Conservation (phyloP, 1,140 invertebrate genomes). For the Acromyrmex charruanus region DNA sequence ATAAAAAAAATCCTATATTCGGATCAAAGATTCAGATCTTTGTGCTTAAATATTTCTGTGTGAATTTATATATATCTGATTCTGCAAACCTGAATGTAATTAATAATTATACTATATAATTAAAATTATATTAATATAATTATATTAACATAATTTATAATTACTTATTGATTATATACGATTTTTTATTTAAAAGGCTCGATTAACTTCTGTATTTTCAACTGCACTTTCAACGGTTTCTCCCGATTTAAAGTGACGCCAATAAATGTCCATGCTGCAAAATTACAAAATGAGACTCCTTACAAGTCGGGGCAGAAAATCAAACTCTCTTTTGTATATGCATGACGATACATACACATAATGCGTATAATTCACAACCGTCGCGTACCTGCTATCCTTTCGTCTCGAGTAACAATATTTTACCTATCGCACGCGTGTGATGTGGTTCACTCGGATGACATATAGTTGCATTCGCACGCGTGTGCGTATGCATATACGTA, state of each 20-base stretch:
- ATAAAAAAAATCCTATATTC: no score
- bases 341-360: neutral
- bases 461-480: neutral
- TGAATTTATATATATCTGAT: no score
- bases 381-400: slow-evolving; percentile 47
- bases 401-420: slow-evolving; percentile 50
- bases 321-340: slow-evolving; percentile 35
- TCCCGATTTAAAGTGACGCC: neutral
- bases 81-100: no score
- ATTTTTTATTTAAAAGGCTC: neutral
- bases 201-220: neutral
- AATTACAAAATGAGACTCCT: slow-evolving; percentile 18
- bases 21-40: no score
- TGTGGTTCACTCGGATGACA: slow-evolving; percentile 16
- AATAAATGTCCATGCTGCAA: neutral
- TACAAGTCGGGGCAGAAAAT: slow-evolving; percentile 6
- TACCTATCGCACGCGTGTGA: slow-evolving; percentile 41
- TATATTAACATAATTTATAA: neutral
- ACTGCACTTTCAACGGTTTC: neutral
- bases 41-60: no score
- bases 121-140: slow-evolving; percentile 3
- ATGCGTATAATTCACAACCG: slow-evolving; percentile 35
- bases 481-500: neutral
- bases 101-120: no score
- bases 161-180: neutral